A percentile compares a stretch with the other conserved stretches of the same genome.
Conservation (phyloP, 2,113 vertebrate species). For the Hippocampus barbouri region DNA sequence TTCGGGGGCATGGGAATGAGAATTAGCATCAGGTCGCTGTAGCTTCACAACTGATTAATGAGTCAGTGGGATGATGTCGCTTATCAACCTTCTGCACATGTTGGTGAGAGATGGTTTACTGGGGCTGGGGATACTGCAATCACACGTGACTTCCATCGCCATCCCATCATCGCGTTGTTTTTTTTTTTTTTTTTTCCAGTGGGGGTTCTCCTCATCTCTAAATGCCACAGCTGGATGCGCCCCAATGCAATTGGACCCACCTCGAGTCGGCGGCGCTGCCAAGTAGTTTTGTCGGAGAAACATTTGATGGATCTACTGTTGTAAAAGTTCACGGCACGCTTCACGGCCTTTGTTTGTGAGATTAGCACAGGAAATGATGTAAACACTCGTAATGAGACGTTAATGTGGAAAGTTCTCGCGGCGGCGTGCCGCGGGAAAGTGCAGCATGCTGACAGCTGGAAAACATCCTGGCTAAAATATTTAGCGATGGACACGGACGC, state of each 20-base stretch:
- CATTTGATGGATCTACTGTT: slow-evolving; percentile 32
- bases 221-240: slow-evolving; percentile 13
- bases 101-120: slow-evolving; percentile 58
- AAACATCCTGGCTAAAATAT: slow-evolving; percentile 29
- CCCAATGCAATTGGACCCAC: slow-evolving; percentile 44
- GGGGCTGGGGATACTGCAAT: slow-evolving; percentile 60
- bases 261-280: slow-evolving; percentile 10
- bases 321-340: slow-evolving; percentile 30
- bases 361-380: slow-evolving; percentile 57
- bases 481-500: slow-evolving; percentile 33
- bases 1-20: slow-evolving; percentile 60
- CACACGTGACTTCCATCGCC: slow-evolving; percentile 55
- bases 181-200: slow-evolving; percentile 25
- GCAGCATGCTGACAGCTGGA: slow-evolving; percentile 7
- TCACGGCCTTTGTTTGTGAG: slow-evolving; percentile 36
- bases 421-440: slow-evolving; percentile 22
- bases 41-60: slow-evolving; percentile 75
- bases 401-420: slow-evolving; percentile 29
- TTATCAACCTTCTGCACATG: slow-evolving; percentile 73
- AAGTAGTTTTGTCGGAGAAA: slow-evolving; percentile 31
- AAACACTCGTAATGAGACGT: slow-evolving; percentile 52
- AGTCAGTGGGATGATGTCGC: slow-evolving; percentile 72
- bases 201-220: slow-evolving; percentile 15
- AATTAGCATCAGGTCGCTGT: slow-evolving; percentile 68
- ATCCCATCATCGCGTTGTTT: slow-evolving; percentile 64